These are phyloP conservation scores for Drosophila auraria DNA, from an alignment of 1,140 invertebrate genomes.

Conservation along the genomic window DNA sequence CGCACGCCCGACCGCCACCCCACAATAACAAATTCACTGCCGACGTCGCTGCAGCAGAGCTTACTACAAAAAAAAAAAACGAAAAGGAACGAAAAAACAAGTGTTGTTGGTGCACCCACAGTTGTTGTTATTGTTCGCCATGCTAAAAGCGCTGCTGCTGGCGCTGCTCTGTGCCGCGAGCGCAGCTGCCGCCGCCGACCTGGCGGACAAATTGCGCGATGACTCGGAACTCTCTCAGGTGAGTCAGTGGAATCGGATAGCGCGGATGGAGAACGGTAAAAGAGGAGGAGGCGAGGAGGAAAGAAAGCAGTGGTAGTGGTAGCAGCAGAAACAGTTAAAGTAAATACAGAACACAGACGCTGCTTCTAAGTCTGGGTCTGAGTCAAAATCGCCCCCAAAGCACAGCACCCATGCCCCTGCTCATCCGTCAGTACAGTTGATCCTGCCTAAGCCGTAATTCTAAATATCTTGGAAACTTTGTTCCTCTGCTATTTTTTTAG, in stretches of 20 bases:
- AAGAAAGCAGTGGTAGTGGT: slow-evolving; percentile 20
- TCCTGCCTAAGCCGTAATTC: slow-evolving; percentile 3
- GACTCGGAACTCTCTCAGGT: slow-evolving; percentile 86
- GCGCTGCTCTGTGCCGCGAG: slow-evolving; percentile 48
- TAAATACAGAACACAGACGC: slow-evolving; percentile 32
- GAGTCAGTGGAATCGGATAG: slow-evolving; percentile 51
- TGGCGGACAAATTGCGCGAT: slow-evolving; percentile 84
- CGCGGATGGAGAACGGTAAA: slow-evolving; percentile 3
- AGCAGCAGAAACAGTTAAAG: slow-evolving; percentile 32
- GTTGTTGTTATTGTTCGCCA: slow-evolving; percentile 23
- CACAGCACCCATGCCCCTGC: slow-evolving; percentile 1
- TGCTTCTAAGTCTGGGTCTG: background rate
- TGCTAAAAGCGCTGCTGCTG: slow-evolving; percentile 64
- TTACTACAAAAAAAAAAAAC: background rate
- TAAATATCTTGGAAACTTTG: no score
- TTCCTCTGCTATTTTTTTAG: no score
- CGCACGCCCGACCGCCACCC: slow-evolving; percentile 14
- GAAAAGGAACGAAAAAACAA: slow-evolving; percentile 8
- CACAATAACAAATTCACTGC: slow-evolving; percentile 68
- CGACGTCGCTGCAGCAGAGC: slow-evolving; percentile 43
- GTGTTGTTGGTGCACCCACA: slow-evolving; percentile 36
- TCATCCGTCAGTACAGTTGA: slow-evolving; percentile 12
- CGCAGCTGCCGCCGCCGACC: slow-evolving; percentile 62
- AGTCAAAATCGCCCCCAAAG: slow-evolving; percentile 9
- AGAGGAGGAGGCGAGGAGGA: slow-evolving; percentile 10